Percentiles rank a stretch among this genome's conserved stretches.
These are phyloP conservation scores for Monopis laevigella DNA, from an alignment of 2,888 invertebrate species.

Conservation along the genomic window DNA sequence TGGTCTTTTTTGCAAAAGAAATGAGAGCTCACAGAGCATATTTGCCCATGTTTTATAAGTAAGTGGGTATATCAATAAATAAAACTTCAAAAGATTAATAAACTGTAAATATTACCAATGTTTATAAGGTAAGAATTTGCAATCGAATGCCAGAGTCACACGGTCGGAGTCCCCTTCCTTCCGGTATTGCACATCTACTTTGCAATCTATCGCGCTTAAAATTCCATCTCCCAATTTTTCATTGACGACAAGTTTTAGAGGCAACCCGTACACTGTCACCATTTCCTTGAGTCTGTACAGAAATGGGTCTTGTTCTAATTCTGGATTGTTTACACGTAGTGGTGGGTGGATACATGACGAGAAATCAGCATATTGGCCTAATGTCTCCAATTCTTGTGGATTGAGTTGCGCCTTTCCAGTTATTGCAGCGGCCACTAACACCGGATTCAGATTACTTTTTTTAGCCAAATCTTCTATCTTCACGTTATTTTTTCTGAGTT, in stretches of 20 bases:
- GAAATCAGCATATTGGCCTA: too few relatives aligned
- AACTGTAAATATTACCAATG: not conserved
- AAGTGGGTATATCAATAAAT: too few relatives aligned
- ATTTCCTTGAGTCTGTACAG: slow-evolving; percentile 4
- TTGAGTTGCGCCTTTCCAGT: not conserved
- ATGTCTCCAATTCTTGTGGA: not conserved
- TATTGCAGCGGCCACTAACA: not conserved
- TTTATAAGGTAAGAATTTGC: slow-evolving; percentile 7
- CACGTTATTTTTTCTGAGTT: too few relatives aligned
- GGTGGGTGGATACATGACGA: too few relatives aligned
- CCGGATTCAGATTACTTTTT: not conserved
- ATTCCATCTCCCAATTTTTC: slow-evolving; percentile 3
- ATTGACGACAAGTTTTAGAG: slow-evolving; percentile 4
- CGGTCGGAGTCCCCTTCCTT: slow-evolving; percentile 4
- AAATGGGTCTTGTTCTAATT: slow-evolving; percentile 2
- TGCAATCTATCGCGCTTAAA: slow-evolving; percentile 7
- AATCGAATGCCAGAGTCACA: slow-evolving; percentile 1
- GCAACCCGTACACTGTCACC: slow-evolving; percentile 1
- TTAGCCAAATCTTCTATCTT: not conserved
- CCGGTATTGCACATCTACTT: not conserved
- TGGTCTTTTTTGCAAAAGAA: too few relatives aligned
- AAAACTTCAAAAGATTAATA: too few relatives aligned
- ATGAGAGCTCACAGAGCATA: too few relatives aligned
- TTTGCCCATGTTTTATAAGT: too few relatives aligned
- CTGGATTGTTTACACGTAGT: not conserved